Evolutionary conservation across 2,888 invertebrate genomes (phyloP).

Genomic region (Clostera curtula): DNA sequence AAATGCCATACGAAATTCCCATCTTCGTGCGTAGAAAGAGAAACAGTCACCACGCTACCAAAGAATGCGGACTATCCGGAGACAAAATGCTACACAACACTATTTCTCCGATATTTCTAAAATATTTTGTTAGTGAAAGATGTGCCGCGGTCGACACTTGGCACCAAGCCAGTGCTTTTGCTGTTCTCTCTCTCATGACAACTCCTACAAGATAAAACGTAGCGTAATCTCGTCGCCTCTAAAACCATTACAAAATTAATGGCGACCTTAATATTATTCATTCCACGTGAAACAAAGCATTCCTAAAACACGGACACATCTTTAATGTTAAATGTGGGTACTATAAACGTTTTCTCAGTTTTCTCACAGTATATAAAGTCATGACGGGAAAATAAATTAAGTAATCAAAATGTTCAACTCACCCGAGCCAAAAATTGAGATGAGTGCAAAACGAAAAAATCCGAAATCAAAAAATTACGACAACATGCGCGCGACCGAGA

Average conservation of each 20-base stretch:
- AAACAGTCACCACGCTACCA: conserved; percentile 8
- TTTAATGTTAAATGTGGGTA: no score
- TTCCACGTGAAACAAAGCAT: conserved; percentile 6
- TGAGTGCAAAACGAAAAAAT: no score
- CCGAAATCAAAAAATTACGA: conserved; percentile 17
- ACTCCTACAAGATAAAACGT: conserved; percentile 50
- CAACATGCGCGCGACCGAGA: conserved; percentile 15
- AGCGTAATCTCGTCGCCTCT: conserved; percentile 33
- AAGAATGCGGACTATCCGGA: conserved; percentile 7
- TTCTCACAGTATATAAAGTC: no score
- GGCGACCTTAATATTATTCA: conserved; percentile 5
- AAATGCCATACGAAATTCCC: no score
- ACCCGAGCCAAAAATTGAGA: conserved; percentile 14
- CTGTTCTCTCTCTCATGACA: conserved; percentile 62
- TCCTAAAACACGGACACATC: conserved; percentile 7
- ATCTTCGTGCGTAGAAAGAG: conserved; percentile 8
- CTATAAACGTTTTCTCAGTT: no score
- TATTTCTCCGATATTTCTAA: conserved; percentile 49
- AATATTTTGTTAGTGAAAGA: conserved; percentile 59
- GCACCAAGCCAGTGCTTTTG: conserved; percentile 61
- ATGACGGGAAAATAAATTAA: no score
- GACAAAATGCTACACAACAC: conserved; percentile 7
- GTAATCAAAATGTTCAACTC: conserved; percentile 17
- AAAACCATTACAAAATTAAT: conserved; percentile 26
- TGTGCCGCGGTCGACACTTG: conserved; percentile 58